Evolutionary conservation across 2,113 vertebrate genomes (phyloP), one percentile per base, ranked within the genome.

Genomic region (Mellivora capensis): DNA sequence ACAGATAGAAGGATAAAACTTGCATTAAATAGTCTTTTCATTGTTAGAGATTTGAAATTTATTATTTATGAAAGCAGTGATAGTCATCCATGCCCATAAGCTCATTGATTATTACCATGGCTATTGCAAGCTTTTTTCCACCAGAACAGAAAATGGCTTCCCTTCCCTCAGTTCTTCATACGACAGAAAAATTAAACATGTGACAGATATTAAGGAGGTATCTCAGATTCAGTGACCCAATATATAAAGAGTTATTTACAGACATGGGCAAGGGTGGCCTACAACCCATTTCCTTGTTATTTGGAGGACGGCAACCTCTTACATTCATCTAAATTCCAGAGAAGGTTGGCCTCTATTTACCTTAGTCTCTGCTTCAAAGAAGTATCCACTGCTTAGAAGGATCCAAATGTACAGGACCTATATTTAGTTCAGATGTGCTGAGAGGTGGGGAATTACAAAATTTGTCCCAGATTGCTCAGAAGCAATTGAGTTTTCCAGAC

Each of bases 11-110:
- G 67, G 31, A 21, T 89, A 62, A 72, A 74, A 34, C 6, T 90
- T 96, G 18, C 13, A 39, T 61, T 49, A 94, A 94, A 79, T 47
- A 39, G 4, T n/a, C 15, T 52, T 79, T 94, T 89, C 29, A 62
- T 4, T 67, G 12, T 77, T 93, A 89, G n/a, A 83, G 80, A 49
- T 72, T n/a, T 52, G 31, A 96, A 74, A 88, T 90, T 29, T 93
- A 17, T 42, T 87, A n/a, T 49, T 82, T 82, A 79, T 44, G 27
- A 93, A 71, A 29, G 11, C 44, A 87, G 2, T 94, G 29, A 44
- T 84, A 79, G 39, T 91, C 57, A 79, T 20, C 21, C 34, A 37
- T 42, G 11, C 8, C 39, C 21, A 37, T 34, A 31, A 91, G 3
- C 37, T 76, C 12, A 80, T 42, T 69, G 6, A 49, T 18, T 23